Base-by-base conservation (phyloP, 2,888 invertebrate species). In the Nomada fabriciana region DNA sequence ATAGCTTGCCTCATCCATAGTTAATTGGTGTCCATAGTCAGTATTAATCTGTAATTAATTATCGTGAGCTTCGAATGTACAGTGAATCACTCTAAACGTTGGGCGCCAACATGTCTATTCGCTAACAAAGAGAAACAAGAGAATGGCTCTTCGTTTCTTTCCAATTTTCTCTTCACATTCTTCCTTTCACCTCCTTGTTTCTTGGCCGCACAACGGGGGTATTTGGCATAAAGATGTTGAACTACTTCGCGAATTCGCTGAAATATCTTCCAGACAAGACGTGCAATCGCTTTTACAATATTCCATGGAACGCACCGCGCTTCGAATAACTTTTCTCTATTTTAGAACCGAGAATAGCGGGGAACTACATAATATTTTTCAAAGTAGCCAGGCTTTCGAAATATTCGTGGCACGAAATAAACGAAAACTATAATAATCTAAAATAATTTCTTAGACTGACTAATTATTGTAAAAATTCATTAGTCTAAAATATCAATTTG, bases 191-290 rank as follows among this genome's bases (percentile, higher is more conserved):
- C 43, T 11, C n/a, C 10, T 71, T n/a, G 50, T 50, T 23, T 18
- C 42, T 61, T 9, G 3, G 18, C 9, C 36, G 71, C 18, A 53
- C 52, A 61, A 18, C 9, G 13, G 11, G 9, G n/a, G 47, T 42
- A 29, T 61, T 72, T 43, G 18, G 63, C 42, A 43, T 18, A 36
- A 36, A 25, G 15, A 42, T 36, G 7, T 36, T 36, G 36, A 36
- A 36, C 36, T 5, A 36, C 36, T 3, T 15, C 15, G 5, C 42
- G 11, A 42, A 15, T 59, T 25, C 20, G 75, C 59, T 18, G 64
- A 74, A 76, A 76, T 63, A 64, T 64, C 64, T 52, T 64, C 74
- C 5, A 42, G 74, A 25, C 64, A 57, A 25, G 64, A n/a, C 5
- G 42, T 2, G 2, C 47, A 36, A 18, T 64, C 25, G 18, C 25